A percentile compares a stretch with the other conserved stretches of the same genome.
Conservation (phyloP, 2,888 invertebrate species). For the Dromius quadrimaculatus region DNA sequence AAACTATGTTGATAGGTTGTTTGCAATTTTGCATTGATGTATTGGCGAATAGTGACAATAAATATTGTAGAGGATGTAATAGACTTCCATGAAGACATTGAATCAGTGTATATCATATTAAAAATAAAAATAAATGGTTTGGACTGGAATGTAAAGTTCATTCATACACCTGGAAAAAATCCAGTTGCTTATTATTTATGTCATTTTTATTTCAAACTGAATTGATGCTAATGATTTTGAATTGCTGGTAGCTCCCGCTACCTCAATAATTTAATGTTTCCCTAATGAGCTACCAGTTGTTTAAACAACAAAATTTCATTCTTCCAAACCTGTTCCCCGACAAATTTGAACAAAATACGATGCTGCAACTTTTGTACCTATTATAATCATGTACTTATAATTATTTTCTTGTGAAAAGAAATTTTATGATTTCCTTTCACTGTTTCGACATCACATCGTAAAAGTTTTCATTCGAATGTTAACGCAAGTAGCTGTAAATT, state of each 20-base stretch:
- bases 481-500: slow-evolving; percentile 13
- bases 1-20: slow-evolving; percentile 5
- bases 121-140: too few species aligned
- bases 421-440: slow-evolving; percentile 30
- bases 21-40: slow-evolving; percentile 41
- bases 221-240: slow-evolving; percentile 3
- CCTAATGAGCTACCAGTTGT: slow-evolving; percentile 4
- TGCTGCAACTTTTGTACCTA: background rate
- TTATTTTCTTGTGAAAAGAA: slow-evolving; percentile 17
- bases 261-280: background rate
- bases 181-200: background rate
- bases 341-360: too few species aligned
- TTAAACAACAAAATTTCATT: background rate
- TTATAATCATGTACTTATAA: background rate
- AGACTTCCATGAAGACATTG: slow-evolving; percentile 17
- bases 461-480: slow-evolving; percentile 30
- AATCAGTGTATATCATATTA: too few species aligned
- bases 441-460: slow-evolving; percentile 24
- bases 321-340: background rate
- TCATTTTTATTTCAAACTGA: background rate
- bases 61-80: slow-evolving; percentile 30
- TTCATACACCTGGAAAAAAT: too few species aligned
- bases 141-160: too few species aligned
- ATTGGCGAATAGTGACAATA: slow-evolving; percentile 37
- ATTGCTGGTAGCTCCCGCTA: slow-evolving; percentile 14